Base-by-base conservation (phyloP, 2,888 invertebrate genomes). In the Tuta absoluta region DNA sequence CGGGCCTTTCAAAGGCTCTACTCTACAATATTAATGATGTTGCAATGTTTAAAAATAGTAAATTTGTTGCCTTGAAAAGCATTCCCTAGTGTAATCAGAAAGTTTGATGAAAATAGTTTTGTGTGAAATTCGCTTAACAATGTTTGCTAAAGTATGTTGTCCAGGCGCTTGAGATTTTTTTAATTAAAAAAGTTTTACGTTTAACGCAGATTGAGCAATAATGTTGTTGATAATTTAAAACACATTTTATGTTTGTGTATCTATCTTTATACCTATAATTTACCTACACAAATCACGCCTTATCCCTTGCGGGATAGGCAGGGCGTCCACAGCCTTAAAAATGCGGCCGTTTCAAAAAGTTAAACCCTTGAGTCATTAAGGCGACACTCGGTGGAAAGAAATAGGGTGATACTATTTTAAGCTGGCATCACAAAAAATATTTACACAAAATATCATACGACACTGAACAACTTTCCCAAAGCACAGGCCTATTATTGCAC, bases 91-190 rank as follows among this genome's bases (percentile, higher is more conserved):
- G 57, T 53, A 57, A 63, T 63, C 57, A 63, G 33, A 3, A 63
- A 63, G 38, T 63, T 63, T 33, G 57, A 57, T 63, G 45, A 48
- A 57, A 63, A 63, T 57, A 63, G 63, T 63, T 57, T 38, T 11
- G 61, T 33, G 12, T 49, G 33, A 28, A 48, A 19, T 61, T 48
- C 38, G 23, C 12, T 56, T 41, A 61, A 61, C 61, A 61, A 49
- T 61, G 61, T 61, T 61, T 33, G 28, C 48, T 49, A 24, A 37
- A 59, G 37, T 24, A 56, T 56, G 56, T 56, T 53, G 28, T 17
- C 24, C 33, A 33, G 56, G 28, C n/a, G 56, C 5, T 33, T n/a
- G 17, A 28, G 56, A n/a, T 56, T 56, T 56, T n/a, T 56, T 56
- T 56, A 56, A 56, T 56, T 56, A 33, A 12, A 56, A 56, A 28